Percentiles rank a stretch among this genome's conserved stretches.
Evolutionary conservation across 2,113 vertebrate genomes (phyloP).

Genomic region (Bufo gargarizans): DNA sequence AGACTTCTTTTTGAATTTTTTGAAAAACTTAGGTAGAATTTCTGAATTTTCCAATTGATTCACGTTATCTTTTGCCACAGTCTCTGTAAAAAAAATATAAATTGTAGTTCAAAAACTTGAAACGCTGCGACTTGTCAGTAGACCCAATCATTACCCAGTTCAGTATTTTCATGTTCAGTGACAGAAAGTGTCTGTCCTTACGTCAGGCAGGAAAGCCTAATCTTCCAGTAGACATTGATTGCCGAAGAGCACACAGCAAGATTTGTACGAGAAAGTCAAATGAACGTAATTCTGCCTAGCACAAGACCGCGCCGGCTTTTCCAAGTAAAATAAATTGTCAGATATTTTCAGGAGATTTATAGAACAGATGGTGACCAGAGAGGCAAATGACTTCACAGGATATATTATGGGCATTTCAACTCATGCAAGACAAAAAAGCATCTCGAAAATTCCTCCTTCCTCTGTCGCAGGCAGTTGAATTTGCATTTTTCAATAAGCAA

Average conservation of each 20-base stretch:
- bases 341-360: slow-evolving; percentile 55
- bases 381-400: slow-evolving; percentile 52
- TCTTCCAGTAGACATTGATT: slow-evolving; percentile 14
- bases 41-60: too few relatives aligned
- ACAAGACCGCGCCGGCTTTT: slow-evolving; percentile 32
- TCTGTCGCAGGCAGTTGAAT: slow-evolving; percentile 2
- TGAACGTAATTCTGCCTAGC: slow-evolving; percentile 32
- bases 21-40: not conserved
- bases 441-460: slow-evolving; percentile 20
- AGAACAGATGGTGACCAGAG: slow-evolving; percentile 55
- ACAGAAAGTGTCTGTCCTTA: not conserved
- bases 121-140: not conserved
- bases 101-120: too few relatives aligned
- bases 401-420: slow-evolving; percentile 46
- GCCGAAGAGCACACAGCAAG: slow-evolving; percentile 5
- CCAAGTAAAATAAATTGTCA: slow-evolving; percentile 55
- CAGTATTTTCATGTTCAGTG: not conserved
- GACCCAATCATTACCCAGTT: not conserved
- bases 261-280: slow-evolving; percentile 42
- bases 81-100: too few relatives aligned
- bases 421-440: slow-evolving; percentile 50
- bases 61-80: too few relatives aligned
- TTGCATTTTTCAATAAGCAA: slow-evolving; percentile 51
- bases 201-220: not conserved
- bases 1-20: too few relatives aligned